Conservation (phyloP, 2,113 vertebrate genomes). For the Microcebus tavaratra region DNA sequence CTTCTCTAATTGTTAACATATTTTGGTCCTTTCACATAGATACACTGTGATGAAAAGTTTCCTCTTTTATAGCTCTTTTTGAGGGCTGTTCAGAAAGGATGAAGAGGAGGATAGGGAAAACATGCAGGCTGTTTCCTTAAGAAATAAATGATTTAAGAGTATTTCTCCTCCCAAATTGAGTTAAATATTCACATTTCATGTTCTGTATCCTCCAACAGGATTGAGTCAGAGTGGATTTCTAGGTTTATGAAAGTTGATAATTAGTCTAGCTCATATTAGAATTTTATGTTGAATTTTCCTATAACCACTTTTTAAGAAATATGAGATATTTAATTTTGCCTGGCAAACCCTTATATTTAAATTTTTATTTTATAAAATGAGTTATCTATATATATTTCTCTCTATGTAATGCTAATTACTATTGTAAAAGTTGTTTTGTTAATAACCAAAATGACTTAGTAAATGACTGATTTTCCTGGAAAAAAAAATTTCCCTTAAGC, state of each 20-base stretch:
- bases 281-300: constrained; percentile 12
- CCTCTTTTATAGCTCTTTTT: constrained; percentile 39
- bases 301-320: background rate
- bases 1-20: constrained; percentile 91
- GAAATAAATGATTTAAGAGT: background rate
- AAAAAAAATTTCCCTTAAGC: background rate
- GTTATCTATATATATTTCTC: too few relatives aligned
- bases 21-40: constrained; percentile 82
- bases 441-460: too few relatives aligned
- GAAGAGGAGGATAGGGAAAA: background rate
- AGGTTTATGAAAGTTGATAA: background rate
- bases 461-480: too few relatives aligned
- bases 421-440: too few relatives aligned
- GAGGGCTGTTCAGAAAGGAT: background rate
- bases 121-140: constrained; percentile 8
- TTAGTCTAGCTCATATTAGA: background rate
- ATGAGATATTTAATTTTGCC: background rate
- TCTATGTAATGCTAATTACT: too few relatives aligned
- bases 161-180: constrained; percentile 25
- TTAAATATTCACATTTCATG: constrained; percentile 77
- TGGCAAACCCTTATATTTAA: background rate
- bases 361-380: background rate
- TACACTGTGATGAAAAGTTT: constrained; percentile 76
- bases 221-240: constrained; percentile 26
- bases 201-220: constrained; percentile 65